Evolutionary conservation across 2,888 invertebrate species (phyloP).

Genomic region (Belgica antarctica): DNA sequence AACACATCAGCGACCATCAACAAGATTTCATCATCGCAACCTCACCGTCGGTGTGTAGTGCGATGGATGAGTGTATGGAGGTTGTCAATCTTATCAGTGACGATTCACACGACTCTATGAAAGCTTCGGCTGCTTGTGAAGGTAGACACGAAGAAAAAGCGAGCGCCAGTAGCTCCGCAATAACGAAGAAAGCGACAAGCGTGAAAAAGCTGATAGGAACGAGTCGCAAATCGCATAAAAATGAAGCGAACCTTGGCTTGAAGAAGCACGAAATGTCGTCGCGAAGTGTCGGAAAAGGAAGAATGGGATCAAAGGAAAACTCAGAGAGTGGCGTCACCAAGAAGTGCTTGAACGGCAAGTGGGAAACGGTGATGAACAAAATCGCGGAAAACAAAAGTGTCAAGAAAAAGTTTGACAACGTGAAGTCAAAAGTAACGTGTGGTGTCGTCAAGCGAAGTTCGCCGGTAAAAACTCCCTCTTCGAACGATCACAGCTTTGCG

Average conservation of each 20-base stretch:
- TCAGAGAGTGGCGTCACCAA: slow-evolving; percentile 60
- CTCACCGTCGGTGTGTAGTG: slow-evolving; percentile 29
- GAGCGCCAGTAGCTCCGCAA: slow-evolving; percentile 21
- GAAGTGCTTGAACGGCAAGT: slow-evolving; percentile 62
- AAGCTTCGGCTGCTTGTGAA: slow-evolving; percentile 9
- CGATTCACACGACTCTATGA: slow-evolving; percentile 39
- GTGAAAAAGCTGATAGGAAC: slow-evolving; percentile 28
- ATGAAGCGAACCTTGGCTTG: slow-evolving; percentile 59
- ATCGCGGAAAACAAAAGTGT: slow-evolving; percentile 71
- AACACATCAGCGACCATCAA: slow-evolving; percentile 46
- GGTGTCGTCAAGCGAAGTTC: slow-evolving; percentile 53
- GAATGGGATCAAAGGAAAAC: slow-evolving; percentile 56
- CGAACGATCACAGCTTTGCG: slow-evolving; percentile 45
- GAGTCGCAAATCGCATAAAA: slow-evolving; percentile 56
- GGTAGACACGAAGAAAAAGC: slow-evolving; percentile 30
- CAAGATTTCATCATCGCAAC: slow-evolving; percentile 37
- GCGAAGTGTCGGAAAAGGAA: slow-evolving; percentile 74
- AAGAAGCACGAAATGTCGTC: slow-evolving; percentile 75
- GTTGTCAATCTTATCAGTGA: slow-evolving; percentile 40
- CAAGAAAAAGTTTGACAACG: slow-evolving; percentile 73
- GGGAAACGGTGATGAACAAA: slow-evolving; percentile 83
- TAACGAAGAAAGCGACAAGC: slow-evolving; percentile 20
- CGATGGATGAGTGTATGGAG: slow-evolving; percentile 18
- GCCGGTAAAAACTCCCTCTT: slow-evolving; percentile 43
- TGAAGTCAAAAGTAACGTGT: slow-evolving; percentile 79